Evolutionary conservation across 1,140 invertebrate genomes (phyloP).

Genomic region (Caenorhabditis inopinata): DNA sequence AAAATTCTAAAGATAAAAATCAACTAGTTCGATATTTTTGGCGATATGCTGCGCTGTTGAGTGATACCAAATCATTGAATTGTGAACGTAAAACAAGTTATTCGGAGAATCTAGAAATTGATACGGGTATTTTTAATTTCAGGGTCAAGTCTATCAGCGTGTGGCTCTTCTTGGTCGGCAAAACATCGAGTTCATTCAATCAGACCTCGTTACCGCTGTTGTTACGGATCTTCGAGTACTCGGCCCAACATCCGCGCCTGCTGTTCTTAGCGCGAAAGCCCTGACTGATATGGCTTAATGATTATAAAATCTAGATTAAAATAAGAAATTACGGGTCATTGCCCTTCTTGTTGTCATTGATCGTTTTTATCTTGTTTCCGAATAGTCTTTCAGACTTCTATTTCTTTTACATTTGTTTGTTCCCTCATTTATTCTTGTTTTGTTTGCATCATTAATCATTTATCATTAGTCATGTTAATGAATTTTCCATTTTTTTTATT

Average conservation of each 20-base stretch:
- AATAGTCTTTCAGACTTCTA: no score
- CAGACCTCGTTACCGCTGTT: constrained; percentile 47
- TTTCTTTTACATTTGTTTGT: background rate
- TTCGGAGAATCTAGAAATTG: no score
- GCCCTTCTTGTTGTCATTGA: background rate
- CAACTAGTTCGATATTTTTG: no score
- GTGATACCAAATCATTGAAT: no score
- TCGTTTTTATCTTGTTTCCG: no score
- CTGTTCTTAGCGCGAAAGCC: constrained; percentile 46
- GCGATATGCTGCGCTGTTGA: no score
- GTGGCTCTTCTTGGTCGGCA: constrained; percentile 37
- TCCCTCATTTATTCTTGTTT: background rate
- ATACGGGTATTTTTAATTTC: no score
- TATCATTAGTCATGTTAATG: constrained; percentile 1
- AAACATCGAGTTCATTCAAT: constrained; percentile 41
- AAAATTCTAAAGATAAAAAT: background rate
- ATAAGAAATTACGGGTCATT: background rate
- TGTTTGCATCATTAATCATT: background rate
- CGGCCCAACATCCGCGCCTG: constrained; percentile 51
- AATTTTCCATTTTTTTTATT: background rate
- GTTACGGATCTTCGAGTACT: constrained; percentile 50
- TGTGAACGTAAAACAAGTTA: no score
- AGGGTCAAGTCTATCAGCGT: background rate
- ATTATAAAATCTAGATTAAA: background rate
- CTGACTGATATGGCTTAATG: background rate